phyloP scores from a whole-genome alignment of 2,113 vertebrate genomes.

The Microcebus ravelobensis region DNA sequence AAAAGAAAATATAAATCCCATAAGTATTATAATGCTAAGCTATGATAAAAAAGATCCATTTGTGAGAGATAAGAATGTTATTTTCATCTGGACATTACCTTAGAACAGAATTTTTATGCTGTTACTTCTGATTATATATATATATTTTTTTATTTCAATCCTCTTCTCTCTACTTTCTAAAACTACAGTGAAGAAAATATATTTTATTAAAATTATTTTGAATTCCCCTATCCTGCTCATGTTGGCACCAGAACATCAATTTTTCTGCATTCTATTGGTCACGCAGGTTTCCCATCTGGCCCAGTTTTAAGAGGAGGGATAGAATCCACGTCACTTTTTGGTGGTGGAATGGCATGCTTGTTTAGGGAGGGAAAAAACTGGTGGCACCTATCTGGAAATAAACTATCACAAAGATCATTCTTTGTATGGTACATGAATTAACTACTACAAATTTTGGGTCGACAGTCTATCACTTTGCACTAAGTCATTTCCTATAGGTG shows the following conservation, averaged over 20 bases:
- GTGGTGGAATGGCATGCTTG: neutral
- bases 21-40: neutral
- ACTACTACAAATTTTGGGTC: neutral
- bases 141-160: neutral
- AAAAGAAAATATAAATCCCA: neutral
- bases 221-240: neutral
- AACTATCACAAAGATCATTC: neutral
- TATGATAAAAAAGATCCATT: neutral
- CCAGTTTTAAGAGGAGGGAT: neutral
- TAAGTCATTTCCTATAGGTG: neutral
- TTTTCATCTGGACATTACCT: neutral
- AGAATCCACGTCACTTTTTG: neutral
- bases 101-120: neutral
- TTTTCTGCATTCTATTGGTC: neutral
- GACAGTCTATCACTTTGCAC: neutral
- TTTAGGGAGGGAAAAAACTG: neutral
- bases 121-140: neutral
- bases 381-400: neutral
- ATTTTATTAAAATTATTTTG: neutral
- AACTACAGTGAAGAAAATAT: neutral
- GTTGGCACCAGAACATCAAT: neutral
- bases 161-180: neutral
- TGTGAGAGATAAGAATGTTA: neutral
- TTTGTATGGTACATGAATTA: neutral
- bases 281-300: neutral